phyloP scores from a whole-genome alignment of 1,140 invertebrate genomes.

The Listronotus bonariensis region DNA sequence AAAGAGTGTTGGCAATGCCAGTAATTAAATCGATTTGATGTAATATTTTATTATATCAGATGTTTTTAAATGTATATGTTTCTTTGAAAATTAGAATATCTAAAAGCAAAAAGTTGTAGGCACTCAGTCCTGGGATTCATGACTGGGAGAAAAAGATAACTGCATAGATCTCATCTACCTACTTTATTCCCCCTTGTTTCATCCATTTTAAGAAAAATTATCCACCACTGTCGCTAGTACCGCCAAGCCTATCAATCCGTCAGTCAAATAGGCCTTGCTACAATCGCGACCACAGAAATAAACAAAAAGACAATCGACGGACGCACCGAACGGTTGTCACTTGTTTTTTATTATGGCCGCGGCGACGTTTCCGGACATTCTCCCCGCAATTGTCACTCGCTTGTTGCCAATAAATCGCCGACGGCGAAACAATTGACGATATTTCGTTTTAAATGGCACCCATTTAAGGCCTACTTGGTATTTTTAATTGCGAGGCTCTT shows the following conservation, averaged over 20 bases:
- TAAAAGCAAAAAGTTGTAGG: no score
- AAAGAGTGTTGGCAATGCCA: no score
- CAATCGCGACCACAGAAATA: slow-evolving; percentile 13
- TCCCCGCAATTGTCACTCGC: slow-evolving; percentile 47
- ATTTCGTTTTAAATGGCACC: slow-evolving; percentile 42
- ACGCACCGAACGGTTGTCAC: slow-evolving; percentile 40
- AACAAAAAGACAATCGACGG: slow-evolving; percentile 44
- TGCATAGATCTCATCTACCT: not conserved
- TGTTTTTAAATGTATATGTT: no score
- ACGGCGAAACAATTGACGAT: slow-evolving; percentile 44
- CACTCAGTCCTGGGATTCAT: not conserved
- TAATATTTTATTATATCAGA: no score
- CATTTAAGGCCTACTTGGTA: slow-evolving; percentile 42
- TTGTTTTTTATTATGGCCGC: slow-evolving; percentile 45
- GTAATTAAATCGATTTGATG: no score
- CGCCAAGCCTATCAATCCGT: slow-evolving; percentile 44
- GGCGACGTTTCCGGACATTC: slow-evolving; percentile 49
- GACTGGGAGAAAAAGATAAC: not conserved
- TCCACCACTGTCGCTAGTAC: slow-evolving; percentile 21
- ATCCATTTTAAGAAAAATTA: not conserved
- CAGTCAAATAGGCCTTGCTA: slow-evolving; percentile 36
- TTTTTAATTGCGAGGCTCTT: slow-evolving; percentile 41
- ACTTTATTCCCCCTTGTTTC: not conserved
- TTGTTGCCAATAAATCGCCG: slow-evolving; percentile 46
- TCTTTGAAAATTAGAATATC: no score